Conservation (phyloP, 2,797 vertebrate species). For the Morus bassanus region DNA sequence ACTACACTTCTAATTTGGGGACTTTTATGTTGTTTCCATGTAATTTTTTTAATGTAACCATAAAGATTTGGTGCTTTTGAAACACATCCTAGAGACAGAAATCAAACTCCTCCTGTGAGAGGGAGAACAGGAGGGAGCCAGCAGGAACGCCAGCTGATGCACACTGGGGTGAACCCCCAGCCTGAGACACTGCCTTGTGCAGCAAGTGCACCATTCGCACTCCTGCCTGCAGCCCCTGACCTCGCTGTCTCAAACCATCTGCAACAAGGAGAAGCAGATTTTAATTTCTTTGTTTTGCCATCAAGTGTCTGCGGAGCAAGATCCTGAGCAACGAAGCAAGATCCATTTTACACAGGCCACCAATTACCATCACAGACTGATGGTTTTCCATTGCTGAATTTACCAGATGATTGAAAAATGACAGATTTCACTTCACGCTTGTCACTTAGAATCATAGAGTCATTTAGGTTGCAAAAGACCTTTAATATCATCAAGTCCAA, state of each 20-base stretch:
- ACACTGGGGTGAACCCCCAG: accelerated
- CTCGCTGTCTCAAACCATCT: neutral
- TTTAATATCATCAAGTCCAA: too few relatives aligned
- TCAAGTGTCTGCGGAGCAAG: neutral
- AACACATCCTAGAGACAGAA: neutral
- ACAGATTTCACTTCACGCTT: neutral
- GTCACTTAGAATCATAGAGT: neutral
- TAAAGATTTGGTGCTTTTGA: neutral
- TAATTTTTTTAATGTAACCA: neutral
- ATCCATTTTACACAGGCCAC: neutral
- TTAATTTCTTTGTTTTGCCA: neutral
- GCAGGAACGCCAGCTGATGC: neutral
- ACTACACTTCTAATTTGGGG: neutral
- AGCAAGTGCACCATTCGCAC: accelerated
- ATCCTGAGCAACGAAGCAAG: neutral
- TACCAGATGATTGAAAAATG: neutral
- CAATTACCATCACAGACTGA: neutral
- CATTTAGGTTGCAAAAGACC: too few relatives aligned
- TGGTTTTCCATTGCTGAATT: neutral
- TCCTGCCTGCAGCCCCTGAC: neutral
- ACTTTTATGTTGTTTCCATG: neutral
- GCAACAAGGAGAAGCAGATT: neutral
- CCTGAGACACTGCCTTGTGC: too few relatives aligned
- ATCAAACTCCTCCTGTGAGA: neutral
- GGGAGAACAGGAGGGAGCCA: too few relatives aligned